Evolutionary conservation across 2,888 invertebrate species (phyloP), one percentile per base, ranked within the genome.

Genomic region (Drosophila monieri): DNA sequence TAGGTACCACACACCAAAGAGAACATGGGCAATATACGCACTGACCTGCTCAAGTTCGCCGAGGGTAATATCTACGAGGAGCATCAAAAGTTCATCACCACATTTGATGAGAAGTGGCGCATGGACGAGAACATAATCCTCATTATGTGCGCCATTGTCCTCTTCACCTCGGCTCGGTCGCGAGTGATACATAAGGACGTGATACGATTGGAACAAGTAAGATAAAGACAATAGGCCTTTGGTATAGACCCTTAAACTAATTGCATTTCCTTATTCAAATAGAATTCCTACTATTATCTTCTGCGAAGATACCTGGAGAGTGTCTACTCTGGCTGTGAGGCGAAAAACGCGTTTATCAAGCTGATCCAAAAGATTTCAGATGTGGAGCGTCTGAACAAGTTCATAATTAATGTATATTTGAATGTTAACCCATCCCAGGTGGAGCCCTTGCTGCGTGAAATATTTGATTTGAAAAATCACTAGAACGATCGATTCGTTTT

Each of bases 371-470:
- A 97, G 93, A 96, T 98, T 81, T 94, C 96, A 25, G 98, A 98
- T 89, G 94, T 99, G 21, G 95, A 97, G 77, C 95, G 95, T 87
- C 93, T 98, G 55, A 97, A 97, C 67, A 97, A 97, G 80, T 96
- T 97, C 83, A 95, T 98, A n/a, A 96, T 98, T 8, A 95, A 96
- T 39, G 97, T 98, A 4, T 97, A 98, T 91, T 93, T 98, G 25
- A 97, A 98, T 91, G 97, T 98, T 1, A 97, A 98, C 93, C 98
- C 98, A 30, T 94, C 95, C 66, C 95, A 96, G 89, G 96, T 99
- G 46, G 98, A 98, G 87, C 99, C 98, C 0, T 92, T 99, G 37
- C 93, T 99, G 47, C 95, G 98, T 90, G 98, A 99, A 93, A 97
- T 99, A 89, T 97, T 99, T 87, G 98, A 98, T 92, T 93, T 98